A percentile compares a stretch with the other conserved stretches of the same genome.
Conservation (phyloP, 2,113 vertebrate genomes). For the Polypterus senegalus region DNA sequence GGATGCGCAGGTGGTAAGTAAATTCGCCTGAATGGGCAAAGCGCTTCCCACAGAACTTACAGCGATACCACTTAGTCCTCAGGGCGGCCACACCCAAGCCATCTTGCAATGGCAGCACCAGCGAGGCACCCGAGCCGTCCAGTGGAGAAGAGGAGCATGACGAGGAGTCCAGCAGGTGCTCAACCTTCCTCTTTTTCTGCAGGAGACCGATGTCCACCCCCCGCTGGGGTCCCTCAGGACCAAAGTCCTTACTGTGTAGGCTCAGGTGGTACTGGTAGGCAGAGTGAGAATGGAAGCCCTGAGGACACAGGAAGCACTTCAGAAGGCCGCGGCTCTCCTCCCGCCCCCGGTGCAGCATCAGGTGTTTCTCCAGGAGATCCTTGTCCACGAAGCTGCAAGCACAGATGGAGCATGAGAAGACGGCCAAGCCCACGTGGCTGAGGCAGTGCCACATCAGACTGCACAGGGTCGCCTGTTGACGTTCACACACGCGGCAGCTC, state of each 20-base stretch:
- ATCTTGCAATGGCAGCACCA: slow-evolving; percentile 33
- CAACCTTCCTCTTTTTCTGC: slow-evolving; percentile 45
- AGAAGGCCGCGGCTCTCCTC: slow-evolving; percentile 48
- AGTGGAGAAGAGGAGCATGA: slow-evolving; percentile 30
- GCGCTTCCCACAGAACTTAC: slow-evolving; percentile 85
- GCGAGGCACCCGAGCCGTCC: slow-evolving; percentile 35
- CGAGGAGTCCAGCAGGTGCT: slow-evolving; percentile 31
- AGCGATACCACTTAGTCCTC: slow-evolving; percentile 81
- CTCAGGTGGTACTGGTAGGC: slow-evolving; percentile 76
- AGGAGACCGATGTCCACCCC: slow-evolving; percentile 3
- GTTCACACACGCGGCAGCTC: slow-evolving; percentile 68
- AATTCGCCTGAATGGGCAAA: slow-evolving; percentile 96
- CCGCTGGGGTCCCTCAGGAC: slow-evolving; percentile 2
- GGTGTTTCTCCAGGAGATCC: slow-evolving; percentile 72
- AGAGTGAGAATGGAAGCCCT: slow-evolving; percentile 57
- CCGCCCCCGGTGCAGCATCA: slow-evolving; percentile 61
- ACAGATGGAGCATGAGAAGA: slow-evolving; percentile 81
- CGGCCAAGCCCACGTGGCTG: slow-evolving; percentile 65
- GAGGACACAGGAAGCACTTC: slow-evolving; percentile 53
- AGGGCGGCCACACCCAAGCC: slow-evolving; percentile 36
- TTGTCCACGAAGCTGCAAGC: slow-evolving; percentile 77
- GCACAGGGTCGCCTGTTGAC: slow-evolving; percentile 69
- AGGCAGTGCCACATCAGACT: slow-evolving; percentile 83
- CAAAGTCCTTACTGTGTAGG: slow-evolving; percentile 54
- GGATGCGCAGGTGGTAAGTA: slow-evolving; percentile 91